Evolutionary conservation across 2,113 vertebrate genomes (phyloP), one percentile per base, ranked within the genome.

Genomic region (Burhinus oedicnemus): DNA sequence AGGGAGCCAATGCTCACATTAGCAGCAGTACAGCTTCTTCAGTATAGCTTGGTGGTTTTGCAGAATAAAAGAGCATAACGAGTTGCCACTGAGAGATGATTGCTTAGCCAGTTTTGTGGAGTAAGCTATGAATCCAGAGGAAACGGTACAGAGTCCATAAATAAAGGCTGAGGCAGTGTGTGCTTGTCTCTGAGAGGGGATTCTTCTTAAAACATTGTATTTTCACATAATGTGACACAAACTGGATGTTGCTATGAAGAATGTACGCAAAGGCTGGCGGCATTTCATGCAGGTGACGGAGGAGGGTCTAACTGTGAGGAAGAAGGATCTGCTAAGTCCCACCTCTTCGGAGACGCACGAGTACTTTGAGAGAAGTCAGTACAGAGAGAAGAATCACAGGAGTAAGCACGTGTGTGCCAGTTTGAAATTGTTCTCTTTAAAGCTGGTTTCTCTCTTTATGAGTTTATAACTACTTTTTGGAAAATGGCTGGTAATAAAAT

Each of bases 51-150:
- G 38, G 5, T 47, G 29, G 1, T 75, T 86, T 70, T 92, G 30
- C 21, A 70, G 44, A 16, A 60, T n/a, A 66, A 42, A 61, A 70
- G 10, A 44, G 10, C 2, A 0, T 10, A 51, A 30, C 1, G 1
- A 82, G 38, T 27, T 75, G 65, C 47, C n/a, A 21, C 74, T 55
- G 38, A 8, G 32, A 83, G 61, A 6, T 32, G 57, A 36, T 57
- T 64, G 20, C 70, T 30, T 47, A 66, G 47, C 23, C 21, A 30
- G 15, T 30, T 60, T 85, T 78, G 26, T 65, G 61, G 44, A 64
- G 16, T 60, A 54, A 78, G 18, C 25, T 44, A 2, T 44, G 32
- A 87, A 69, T 66, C 42, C 29, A 25, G 30, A 78, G 44, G 32
- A 94, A 27, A 12, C 32, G 27, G 22, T 74, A 61, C 0, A 2